Conservation (phyloP, 2,888 invertebrate species). For the Aromia moschata region DNA sequence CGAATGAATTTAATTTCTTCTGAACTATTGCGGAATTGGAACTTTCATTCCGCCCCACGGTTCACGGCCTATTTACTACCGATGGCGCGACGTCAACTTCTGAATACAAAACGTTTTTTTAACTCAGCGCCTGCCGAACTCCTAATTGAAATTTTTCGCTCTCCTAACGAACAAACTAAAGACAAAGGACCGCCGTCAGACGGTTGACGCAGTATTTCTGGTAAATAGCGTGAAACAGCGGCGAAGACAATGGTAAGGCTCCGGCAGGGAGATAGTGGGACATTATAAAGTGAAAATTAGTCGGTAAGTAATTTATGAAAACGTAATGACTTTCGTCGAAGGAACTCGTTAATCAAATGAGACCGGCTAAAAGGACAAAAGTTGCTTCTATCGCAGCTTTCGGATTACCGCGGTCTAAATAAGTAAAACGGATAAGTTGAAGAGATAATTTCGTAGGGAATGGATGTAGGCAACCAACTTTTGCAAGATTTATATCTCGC, state of each 20-base stretch:
- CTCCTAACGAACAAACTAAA: slow-evolving; percentile 1
- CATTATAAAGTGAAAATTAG: slow-evolving; percentile 52
- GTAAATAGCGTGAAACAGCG: slow-evolving; percentile 40
- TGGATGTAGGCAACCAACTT: slow-evolving; percentile 30
- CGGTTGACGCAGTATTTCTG: slow-evolving; percentile 31
- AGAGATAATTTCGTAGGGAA: slow-evolving; percentile 35
- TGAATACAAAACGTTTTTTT: too few species aligned
- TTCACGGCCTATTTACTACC: too few species aligned
- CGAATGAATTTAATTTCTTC: too few species aligned
- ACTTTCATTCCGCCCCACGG: too few species aligned
- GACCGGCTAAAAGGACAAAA: slow-evolving; percentile 49
- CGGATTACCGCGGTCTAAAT: slow-evolving; percentile 49
- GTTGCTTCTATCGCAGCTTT: slow-evolving; percentile 49
- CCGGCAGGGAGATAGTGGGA: slow-evolving; percentile 36
- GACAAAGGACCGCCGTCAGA: slow-evolving; percentile 14
- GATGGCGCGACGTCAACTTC: too few species aligned
- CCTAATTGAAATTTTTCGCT: slow-evolving; percentile 13
- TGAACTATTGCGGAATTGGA: too few species aligned
- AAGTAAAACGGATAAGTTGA: slow-evolving; percentile 40
- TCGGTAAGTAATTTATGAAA: slow-evolving; percentile 56
- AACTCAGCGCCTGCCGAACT: background rate
- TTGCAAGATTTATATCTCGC: slow-evolving; percentile 49
- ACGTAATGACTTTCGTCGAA: slow-evolving; percentile 56
- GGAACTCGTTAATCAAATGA: slow-evolving; percentile 58
- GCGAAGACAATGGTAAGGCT: slow-evolving; percentile 20